A percentile compares a stretch with the other conserved stretches of the same genome.
Conservation (phyloP, 2,797 vertebrate genomes). For the Euphonia xanthogaster region DNA sequence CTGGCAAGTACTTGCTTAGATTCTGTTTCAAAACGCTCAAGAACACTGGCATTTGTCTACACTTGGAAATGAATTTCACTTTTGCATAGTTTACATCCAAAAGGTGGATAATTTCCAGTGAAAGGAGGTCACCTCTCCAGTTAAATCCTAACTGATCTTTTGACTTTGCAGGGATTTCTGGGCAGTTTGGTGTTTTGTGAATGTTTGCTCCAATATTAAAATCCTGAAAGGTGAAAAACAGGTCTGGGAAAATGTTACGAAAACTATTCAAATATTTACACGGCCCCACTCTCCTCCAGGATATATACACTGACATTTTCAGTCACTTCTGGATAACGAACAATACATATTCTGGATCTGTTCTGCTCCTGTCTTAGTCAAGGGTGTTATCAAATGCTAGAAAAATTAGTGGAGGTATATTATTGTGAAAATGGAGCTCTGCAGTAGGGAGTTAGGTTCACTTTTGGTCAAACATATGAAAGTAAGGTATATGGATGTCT, state of each 20-base stretch:
- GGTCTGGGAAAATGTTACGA: not conserved
- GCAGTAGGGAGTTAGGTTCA: not conserved
- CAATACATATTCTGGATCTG: not conserved
- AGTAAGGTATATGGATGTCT: not conserved
- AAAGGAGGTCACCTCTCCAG: not conserved
- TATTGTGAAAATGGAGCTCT: not conserved
- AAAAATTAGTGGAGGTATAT: not conserved
- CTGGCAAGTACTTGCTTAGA: not conserved
- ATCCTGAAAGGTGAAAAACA: not conserved
- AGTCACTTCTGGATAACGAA: not conserved
- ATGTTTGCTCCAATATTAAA: not conserved
- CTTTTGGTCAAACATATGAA: not conserved
- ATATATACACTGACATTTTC: not conserved
- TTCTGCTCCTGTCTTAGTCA: not conserved
- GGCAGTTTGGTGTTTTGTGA: not conserved
- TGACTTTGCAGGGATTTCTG: not conserved
- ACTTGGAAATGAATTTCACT: not conserved
- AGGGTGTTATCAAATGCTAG: not conserved
- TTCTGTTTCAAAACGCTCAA: not conserved
- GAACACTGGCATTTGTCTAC: not conserved
- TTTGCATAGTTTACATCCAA: not conserved
- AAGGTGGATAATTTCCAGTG: not conserved
- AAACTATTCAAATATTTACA: not conserved
- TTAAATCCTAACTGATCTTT: not conserved
- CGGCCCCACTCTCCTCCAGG: not conserved